These are phyloP conservation scores for Aphaenogaster ashmeadi DNA, from an alignment of 1,140 invertebrate genomes.

Conservation along the genomic window DNA sequence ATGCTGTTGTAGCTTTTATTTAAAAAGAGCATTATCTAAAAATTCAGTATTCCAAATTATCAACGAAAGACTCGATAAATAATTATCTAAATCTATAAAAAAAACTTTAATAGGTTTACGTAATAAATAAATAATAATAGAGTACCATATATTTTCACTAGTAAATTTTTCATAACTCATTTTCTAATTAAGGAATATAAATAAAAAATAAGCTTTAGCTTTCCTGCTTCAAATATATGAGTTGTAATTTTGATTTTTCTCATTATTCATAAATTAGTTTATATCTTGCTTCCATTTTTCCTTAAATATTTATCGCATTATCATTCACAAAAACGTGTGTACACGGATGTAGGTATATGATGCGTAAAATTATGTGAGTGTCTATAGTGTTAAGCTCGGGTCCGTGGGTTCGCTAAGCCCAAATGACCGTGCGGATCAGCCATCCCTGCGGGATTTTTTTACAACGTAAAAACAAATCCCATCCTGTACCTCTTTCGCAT, in stretches of 20 bases:
- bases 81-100: background rate
- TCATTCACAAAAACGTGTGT: background rate
- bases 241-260: background rate
- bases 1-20: background rate
- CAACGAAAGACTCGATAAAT: background rate
- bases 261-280: background rate
- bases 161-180: background rate
- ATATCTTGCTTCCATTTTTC: background rate
- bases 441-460: background rate
- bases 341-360: background rate
- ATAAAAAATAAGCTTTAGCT: background rate
- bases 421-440: background rate
- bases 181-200: background rate
- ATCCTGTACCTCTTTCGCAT: background rate
- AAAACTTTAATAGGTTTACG: background rate
- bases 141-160: conserved; percentile 2
- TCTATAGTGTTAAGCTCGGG: background rate
- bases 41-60: background rate
- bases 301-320: background rate
- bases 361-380: background rate
- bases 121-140: background rate
- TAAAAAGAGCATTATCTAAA: background rate
- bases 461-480: background rate
- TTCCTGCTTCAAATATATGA: background rate
- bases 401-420: background rate